Base-by-base conservation (phyloP, 2,888 invertebrate species). In the Agrenia bidenticulata region DNA sequence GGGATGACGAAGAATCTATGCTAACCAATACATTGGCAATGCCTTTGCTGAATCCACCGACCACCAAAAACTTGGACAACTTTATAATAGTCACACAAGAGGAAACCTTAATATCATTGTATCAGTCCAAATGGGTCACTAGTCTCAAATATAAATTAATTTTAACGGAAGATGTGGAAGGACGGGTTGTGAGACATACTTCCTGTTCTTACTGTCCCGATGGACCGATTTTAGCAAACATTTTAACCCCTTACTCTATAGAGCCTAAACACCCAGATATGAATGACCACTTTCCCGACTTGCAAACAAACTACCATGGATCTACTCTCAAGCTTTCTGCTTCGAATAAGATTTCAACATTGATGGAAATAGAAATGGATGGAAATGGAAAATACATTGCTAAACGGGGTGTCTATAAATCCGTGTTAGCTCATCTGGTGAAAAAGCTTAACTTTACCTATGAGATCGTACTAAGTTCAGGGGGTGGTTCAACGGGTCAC, bases 401-500 rank as follows among this genome's bases (percentile, higher is more conserved):
- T 17, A 66, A 58, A 37, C 51, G 66, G 13, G 66, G 61, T 2
- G 27, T 65, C n/a, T 65, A 65, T 42, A 57, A 55, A 0, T 37
- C 53, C 1, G 65, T 61, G 15, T 19, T 65, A 5, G 26, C 7
- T n/a, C 57, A 61, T 32, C 51, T 65, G 11, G 11, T 19, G 41
- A 13, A 1, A 26, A 50, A 58, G 32, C 45, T 67, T 7, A 67
- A 67, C 37, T 67, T 67, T 17, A 61, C 67, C 1, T 61, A 39
- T 24, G 60, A 54, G 21, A 55, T 67, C 15, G 19, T 61, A n/a
- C 55, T 53, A 26, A 64, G 63, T 60, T 57, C 63, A 19, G 63
- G 67, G 27, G 23, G 55, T 11, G 67, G 67, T 11, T 63, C 63
- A 2, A 67, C 67, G 23, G 67, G 66, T 60, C 26, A 62, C 11